These are phyloP conservation scores for Cataglyphis albicans DNA, from an alignment of 2,888 invertebrate species.

Conservation along the genomic window DNA sequence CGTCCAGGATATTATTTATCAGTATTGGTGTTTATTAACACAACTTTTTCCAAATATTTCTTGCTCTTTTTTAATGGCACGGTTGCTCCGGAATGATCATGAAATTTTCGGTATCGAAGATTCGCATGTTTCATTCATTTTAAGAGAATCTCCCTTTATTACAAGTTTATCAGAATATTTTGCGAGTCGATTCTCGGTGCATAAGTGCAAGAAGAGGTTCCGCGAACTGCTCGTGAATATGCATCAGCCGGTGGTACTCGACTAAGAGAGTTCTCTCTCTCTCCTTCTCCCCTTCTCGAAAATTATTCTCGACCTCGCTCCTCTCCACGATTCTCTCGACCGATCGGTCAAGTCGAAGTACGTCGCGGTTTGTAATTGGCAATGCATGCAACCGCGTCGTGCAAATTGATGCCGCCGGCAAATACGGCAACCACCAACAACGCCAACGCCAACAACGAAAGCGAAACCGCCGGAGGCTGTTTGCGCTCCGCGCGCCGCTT, in stretches of 20 bases:
- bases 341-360: conserved; percentile 41
- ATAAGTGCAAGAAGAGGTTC: conserved; percentile 44
- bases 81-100: background rate
- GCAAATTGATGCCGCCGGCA: conserved; percentile 40
- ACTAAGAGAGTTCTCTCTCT: background rate
- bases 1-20: background rate
- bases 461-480: conserved; percentile 31
- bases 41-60: background rate
- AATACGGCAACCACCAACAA: background rate
- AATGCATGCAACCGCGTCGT: conserved; percentile 32
- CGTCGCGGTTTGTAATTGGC: conserved; percentile 43
- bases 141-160: conserved; percentile 21
- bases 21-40: background rate
- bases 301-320: conserved; percentile 41
- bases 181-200: conserved; percentile 11
- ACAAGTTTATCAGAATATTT: conserved; percentile 32
- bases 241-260: conserved; percentile 35
- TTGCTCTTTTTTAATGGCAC: background rate
- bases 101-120: conserved; percentile 14
- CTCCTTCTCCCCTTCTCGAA: conserved; percentile 5
- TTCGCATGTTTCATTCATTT: conserved; percentile 10
- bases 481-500: conserved; percentile 40
- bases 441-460: background rate
- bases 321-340: conserved; percentile 35
- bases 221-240: conserved; percentile 51